Percentiles rank a stretch among this genome's conserved stretches.
Evolutionary conservation across 2,113 vertebrate genomes (phyloP).

Genomic region (Toxotes jaculatrix): DNA sequence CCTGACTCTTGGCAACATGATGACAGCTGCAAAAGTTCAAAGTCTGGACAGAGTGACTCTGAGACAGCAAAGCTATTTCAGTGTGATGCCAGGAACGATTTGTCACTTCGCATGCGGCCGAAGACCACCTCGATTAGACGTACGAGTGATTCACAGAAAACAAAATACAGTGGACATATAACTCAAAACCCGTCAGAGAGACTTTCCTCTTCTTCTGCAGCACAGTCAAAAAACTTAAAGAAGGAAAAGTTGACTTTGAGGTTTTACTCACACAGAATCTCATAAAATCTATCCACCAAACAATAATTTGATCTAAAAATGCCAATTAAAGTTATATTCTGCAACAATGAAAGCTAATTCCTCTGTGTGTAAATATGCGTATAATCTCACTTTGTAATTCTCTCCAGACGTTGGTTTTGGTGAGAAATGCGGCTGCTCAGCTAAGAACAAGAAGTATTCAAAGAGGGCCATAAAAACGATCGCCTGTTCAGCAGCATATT

Average conservation of each 20-base stretch:
- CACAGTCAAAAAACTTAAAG: not conserved
- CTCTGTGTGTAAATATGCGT: conserved; percentile 49
- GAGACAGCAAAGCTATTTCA: conserved; percentile 56
- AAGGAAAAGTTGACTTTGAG: conserved; percentile 4
- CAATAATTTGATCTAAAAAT: conserved; percentile 35
- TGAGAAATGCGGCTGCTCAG: conserved; percentile 24
- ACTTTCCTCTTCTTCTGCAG: conserved; percentile 1
- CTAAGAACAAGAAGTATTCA: conserved; percentile 37
- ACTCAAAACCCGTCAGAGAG: conserved; percentile 55
- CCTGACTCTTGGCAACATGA: conserved; percentile 25
- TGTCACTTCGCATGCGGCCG: conserved; percentile 48
- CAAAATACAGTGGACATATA: conserved; percentile 27
- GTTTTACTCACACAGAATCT: conserved; percentile 19
- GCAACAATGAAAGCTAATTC: conserved; percentile 45
- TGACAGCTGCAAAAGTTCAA: conserved; percentile 18
- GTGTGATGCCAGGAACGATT: conserved; percentile 58
- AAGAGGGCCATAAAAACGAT: conserved; percentile 31
- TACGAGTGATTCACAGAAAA: conserved; percentile 54
- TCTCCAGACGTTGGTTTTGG: conserved; percentile 35
- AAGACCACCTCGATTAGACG: conserved; percentile 35
- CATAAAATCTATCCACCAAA: conserved; percentile 33
- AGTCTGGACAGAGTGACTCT: conserved; percentile 40
- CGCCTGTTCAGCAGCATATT: conserved; percentile 28
- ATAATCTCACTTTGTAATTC: conserved; percentile 40
- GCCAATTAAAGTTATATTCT: conserved; percentile 34